Evolutionary conservation across 2,113 vertebrate species (phyloP), one percentile per base, ranked within the genome.

Genomic region (Marmota flaviventris): DNA sequence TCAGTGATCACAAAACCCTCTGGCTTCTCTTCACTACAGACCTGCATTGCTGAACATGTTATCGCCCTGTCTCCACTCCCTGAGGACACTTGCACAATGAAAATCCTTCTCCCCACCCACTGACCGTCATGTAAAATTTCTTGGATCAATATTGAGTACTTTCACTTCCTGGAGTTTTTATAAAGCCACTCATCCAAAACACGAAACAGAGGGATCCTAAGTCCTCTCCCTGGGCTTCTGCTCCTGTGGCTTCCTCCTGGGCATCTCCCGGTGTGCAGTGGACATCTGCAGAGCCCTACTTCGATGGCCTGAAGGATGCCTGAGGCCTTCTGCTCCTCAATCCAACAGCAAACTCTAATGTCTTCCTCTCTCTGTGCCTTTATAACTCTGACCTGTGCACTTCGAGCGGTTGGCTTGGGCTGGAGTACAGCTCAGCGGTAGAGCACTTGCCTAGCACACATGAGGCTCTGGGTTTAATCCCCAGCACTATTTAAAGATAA

Each of bases 41-140:
- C 99, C 97, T 99, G 99, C 99, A 99, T 99, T 5, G 99, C 99
- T 7, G 99, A 99, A 70, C 99, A 99, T 11, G 99, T 99, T 97
- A 99, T 99, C 48, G 99, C 99, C 98, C 99, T 99, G 85, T 99
- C 97, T 99, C 99, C 24, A 99, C 99, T 73, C 99, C 58, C 22
- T 3, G 58, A 8, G 56, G 58, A 14, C 22, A 22, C 58, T 25
- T 25, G 58, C 20, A 2, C 22, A 24, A 22, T 24, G 58, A 61
- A 25, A 6, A 24, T 61, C 9, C 58, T 61, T 61, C 58, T 24
- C 58, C 58, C 22, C 58, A 99, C 99, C 99, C 99, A 99, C 99
- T 4, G 99, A 99, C 56, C 99, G 99, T 51, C 99, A 99, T 98
- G 94, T 99, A 96, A 99, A 99, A 48, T 83, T 98, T 88, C 98